Conservation (phyloP, 2,797 vertebrate genomes). For the Lemur catta region DNA sequence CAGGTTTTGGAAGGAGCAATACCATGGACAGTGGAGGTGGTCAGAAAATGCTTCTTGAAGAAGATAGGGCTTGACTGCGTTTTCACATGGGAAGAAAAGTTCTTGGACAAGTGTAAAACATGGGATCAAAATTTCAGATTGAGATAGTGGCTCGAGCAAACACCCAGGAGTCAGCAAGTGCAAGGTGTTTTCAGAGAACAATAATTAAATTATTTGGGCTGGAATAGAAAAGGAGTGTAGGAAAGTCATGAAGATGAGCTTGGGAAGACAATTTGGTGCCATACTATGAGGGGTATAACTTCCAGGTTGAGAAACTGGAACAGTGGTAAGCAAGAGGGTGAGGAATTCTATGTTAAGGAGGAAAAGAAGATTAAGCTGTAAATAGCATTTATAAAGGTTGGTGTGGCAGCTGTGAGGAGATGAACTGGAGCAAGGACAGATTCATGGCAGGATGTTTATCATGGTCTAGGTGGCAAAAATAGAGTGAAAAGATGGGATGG, state of each 20-base stretch:
- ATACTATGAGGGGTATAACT: neutral
- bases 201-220: neutral
- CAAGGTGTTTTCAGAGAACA: neutral
- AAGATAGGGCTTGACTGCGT: neutral
- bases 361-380: neutral
- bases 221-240: neutral
- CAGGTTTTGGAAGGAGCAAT: neutral
- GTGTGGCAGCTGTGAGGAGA: neutral
- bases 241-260: neutral
- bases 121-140: neutral
- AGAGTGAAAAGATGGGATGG: neutral
- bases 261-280: neutral
- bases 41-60: neutral
- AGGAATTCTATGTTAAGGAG: neutral
- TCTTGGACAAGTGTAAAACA: neutral
- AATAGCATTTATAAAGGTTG: neutral
- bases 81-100: neutral
- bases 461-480: neutral
- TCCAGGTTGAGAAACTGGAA: neutral
- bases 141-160: neutral
- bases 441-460: neutral
- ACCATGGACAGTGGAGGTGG: neutral
- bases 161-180: neutral
- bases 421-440: neutral
- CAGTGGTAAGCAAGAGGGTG: neutral